phyloP scores from a whole-genome alignment of 2,888 invertebrate genomes.

The Hirtodrosophila alboralis region DNA sequence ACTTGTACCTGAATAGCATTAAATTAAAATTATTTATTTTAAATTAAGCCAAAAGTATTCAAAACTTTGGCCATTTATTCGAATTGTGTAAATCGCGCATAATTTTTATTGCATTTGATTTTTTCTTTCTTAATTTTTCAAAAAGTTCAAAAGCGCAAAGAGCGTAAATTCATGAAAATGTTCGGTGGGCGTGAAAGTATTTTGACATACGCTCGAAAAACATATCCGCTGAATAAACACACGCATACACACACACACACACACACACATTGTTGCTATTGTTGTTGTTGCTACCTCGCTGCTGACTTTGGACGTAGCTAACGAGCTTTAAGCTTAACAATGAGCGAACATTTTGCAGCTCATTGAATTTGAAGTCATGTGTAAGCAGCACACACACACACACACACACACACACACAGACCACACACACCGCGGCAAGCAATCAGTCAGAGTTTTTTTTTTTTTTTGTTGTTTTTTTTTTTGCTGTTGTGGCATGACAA shows the following conservation, averaged over 20 bases:
- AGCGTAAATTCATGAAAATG: constrained; percentile 73
- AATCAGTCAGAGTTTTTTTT: constrained; percentile 62
- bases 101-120: constrained; percentile 4
- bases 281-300: constrained; percentile 25
- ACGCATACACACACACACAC: constrained; percentile 15
- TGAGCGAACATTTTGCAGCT: constrained; percentile 77
- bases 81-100: constrained; percentile 9
- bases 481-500: constrained; percentile 37
- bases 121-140: constrained; percentile 17
- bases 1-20: no score
- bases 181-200: constrained; percentile 68
- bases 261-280: background rate
- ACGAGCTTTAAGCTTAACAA: constrained; percentile 75
- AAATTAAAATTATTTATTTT: no score
- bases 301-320: constrained; percentile 52
- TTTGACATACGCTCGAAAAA: constrained; percentile 58
- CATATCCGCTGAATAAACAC: constrained; percentile 49
- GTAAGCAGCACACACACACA: constrained; percentile 43
- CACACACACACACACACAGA: constrained; percentile 18
- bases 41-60: constrained; percentile 9
- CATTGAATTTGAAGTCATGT: constrained; percentile 79
- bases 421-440: constrained; percentile 45
- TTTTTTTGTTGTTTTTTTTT: constrained; percentile 3
- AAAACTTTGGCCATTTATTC: constrained; percentile 13
- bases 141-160: constrained; percentile 71